Conservation (phyloP, 2,888 invertebrate genomes). For the Monopis laevigella region DNA sequence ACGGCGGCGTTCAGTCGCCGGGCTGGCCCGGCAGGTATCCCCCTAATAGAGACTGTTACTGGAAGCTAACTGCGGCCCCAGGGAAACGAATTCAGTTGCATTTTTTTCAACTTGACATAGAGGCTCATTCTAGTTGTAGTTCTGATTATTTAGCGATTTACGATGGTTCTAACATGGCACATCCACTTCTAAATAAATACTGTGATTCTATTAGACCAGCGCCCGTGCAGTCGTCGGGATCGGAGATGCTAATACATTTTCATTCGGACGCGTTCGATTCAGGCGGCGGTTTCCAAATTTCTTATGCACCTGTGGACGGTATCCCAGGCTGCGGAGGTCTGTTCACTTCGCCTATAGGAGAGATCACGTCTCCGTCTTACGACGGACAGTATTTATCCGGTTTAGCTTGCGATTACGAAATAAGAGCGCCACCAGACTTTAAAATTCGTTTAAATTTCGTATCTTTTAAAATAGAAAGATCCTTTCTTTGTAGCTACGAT, state of each 20-base stretch:
- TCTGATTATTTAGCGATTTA: constrained; percentile 79
- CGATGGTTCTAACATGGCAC: constrained; percentile 56
- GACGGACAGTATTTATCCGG: constrained; percentile 65
- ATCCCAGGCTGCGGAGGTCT: constrained; percentile 86
- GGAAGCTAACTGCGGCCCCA: constrained; percentile 73
- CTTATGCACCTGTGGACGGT: constrained; percentile 76
- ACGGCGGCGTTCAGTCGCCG: constrained; percentile 85
- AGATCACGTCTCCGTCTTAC: constrained; percentile 71
- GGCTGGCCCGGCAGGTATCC: constrained; percentile 92
- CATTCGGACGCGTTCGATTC: constrained; percentile 77
- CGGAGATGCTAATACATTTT: constrained; percentile 74
- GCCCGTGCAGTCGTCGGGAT: constrained; percentile 74
- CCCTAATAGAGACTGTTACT: constrained; percentile 82
- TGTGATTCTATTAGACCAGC: constrained; percentile 81
- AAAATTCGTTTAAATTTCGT: constrained; percentile 73
- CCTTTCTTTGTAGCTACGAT: constrained; percentile 71
- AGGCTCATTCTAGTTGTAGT: constrained; percentile 76
- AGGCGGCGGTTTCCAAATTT: constrained; percentile 87
- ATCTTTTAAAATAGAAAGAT: constrained; percentile 72
- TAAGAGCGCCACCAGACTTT: constrained; percentile 71
- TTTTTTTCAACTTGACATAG: constrained; percentile 82
- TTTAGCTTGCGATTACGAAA: constrained; percentile 82
- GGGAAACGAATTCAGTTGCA: constrained; percentile 83
- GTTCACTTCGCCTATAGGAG: constrained; percentile 70
- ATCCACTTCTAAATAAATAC: constrained; percentile 69